Evolutionary conservation across 2,888 invertebrate genomes (phyloP).

Genomic region (Hermaeophaga mercurialis): DNA sequence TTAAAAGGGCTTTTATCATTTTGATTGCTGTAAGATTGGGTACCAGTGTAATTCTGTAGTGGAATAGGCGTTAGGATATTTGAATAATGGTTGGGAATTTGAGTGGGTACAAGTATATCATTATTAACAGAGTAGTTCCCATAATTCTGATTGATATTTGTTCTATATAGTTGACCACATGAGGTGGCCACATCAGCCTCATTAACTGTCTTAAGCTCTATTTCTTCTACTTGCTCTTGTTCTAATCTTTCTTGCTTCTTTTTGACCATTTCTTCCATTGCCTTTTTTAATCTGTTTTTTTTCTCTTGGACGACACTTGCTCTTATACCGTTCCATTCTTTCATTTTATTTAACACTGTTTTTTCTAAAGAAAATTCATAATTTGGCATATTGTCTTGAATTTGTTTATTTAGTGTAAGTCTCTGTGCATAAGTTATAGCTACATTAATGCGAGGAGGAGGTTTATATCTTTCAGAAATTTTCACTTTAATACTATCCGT

Average conservation of each 20-base stretch:
- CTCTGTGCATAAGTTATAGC: slow-evolving; percentile 64
- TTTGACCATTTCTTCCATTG: slow-evolving; percentile 53
- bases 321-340: slow-evolving; percentile 71
- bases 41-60: slow-evolving; percentile 40
- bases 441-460: slow-evolving; percentile 72
- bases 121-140: slow-evolving; percentile 35
- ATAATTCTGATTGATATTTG: slow-evolving; percentile 36
- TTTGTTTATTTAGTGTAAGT: slow-evolving; percentile 60
- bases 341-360: slow-evolving; percentile 72
- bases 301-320: slow-evolving; percentile 66
- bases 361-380: slow-evolving; percentile 78
- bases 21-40: slow-evolving; percentile 37
- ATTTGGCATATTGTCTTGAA: slow-evolving; percentile 63
- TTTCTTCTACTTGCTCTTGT: slow-evolving; percentile 36
- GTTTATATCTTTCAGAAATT: slow-evolving; percentile 85
- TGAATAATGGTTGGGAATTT: slow-evolving; percentile 49
- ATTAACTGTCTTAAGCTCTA: slow-evolving; percentile 35
- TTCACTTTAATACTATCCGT: slow-evolving; percentile 88
- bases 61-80: slow-evolving; percentile 58
- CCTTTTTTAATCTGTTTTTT: slow-evolving; percentile 59
- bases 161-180: slow-evolving; percentile 19
- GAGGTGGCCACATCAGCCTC: slow-evolving; percentile 29
- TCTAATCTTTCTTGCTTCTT: slow-evolving; percentile 36
- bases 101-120: slow-evolving; percentile 48
- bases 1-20: slow-evolving; percentile 55